phyloP scores from a whole-genome alignment of 2,888 invertebrate genomes.

The Pachliopta kotzebuea region DNA sequence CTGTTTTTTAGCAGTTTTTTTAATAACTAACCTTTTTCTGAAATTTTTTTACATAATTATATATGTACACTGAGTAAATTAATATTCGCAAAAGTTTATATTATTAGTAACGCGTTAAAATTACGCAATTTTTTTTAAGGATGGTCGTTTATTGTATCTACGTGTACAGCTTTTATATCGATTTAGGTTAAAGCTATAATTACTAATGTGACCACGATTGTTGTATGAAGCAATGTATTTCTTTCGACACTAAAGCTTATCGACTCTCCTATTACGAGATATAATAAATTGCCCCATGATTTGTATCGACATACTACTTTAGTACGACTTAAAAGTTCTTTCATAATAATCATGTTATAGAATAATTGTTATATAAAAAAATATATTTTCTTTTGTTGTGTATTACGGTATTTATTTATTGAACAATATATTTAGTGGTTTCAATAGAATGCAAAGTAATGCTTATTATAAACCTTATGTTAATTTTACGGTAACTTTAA shows the following conservation, averaged over 20 bases:
- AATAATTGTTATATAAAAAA: not conserved
- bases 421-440: too few species aligned
- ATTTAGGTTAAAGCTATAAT: constrained; percentile 5
- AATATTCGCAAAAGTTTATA: not conserved
- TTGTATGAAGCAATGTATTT: constrained; percentile 37
- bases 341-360: not conserved
- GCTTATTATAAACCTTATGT: too few species aligned
- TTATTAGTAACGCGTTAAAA: too few species aligned
- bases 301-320: constrained; percentile 19
- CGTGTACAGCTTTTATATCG: not conserved
- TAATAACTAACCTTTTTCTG: too few species aligned
- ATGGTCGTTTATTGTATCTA: not conserved
- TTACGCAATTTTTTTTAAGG: not conserved
- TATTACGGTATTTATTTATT: too few species aligned
- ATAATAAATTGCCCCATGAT: constrained; percentile 39
- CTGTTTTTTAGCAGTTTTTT: too few species aligned
- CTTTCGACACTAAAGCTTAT: constrained; percentile 39
- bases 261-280: constrained; percentile 42
- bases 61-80: too few species aligned
- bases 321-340: not conserved
- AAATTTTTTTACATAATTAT: too few species aligned
- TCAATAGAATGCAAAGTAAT: too few species aligned
- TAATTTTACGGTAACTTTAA: too few species aligned
- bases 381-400: too few species aligned
- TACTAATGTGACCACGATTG: constrained; percentile 18